These are phyloP conservation scores for Crypturellus tataupa DNA, from an alignment of 2,797 vertebrate genomes.

Conservation along the genomic window DNA sequence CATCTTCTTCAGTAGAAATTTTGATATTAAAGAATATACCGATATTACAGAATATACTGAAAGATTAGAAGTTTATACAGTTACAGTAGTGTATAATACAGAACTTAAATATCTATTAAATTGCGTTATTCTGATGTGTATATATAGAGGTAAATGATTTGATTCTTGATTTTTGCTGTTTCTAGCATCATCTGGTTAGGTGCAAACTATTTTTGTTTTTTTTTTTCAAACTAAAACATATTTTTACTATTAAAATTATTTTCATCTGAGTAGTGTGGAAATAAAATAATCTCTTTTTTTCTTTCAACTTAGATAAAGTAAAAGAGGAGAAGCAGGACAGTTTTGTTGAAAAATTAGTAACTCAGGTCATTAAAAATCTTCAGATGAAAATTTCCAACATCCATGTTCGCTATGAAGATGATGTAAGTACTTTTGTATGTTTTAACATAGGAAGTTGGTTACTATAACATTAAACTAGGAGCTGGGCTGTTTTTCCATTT, in stretches of 20 bases:
- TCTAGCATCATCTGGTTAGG: neutral
- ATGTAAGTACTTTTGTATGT: constrained; percentile 87
- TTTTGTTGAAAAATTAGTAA: constrained; percentile 95
- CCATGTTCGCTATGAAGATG: constrained; percentile 96
- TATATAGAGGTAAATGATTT: neutral
- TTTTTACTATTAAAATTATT: no score
- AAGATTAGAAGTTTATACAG: neutral
- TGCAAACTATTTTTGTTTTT: neutral
- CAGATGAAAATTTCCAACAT: constrained; percentile 98
- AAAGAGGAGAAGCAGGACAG: constrained; percentile 91
- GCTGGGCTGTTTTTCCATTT: neutral
- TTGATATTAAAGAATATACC: neutral
- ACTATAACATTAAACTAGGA: neutral
- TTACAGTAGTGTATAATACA: neutral
- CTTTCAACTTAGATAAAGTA: constrained; percentile 84
- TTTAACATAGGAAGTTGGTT: neutral
- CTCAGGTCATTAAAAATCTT: constrained; percentile 98
- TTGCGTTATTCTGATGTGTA: neutral
- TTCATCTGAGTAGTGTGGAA: neutral
- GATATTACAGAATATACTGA: neutral
- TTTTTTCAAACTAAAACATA: neutral
- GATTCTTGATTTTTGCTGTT: neutral
- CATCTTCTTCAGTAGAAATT: neutral
- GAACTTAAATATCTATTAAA: neutral
- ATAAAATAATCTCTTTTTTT: neutral